A percentile compares a stretch with the other conserved stretches of the same genome.
Conservation (phyloP, 2,888 invertebrate species). For the Xanthorhoe spadicearia region DNA sequence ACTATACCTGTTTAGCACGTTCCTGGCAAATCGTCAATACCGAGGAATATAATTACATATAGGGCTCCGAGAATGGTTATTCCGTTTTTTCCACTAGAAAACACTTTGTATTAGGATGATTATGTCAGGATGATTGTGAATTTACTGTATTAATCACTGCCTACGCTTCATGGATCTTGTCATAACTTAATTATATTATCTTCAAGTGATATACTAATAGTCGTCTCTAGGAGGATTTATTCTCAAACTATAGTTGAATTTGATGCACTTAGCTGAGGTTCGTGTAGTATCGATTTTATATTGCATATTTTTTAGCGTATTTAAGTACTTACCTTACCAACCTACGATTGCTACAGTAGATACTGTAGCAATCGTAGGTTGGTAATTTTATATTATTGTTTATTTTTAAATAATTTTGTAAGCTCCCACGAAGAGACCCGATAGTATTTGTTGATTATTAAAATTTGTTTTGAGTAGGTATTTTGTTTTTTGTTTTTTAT, state of each 20-base stretch:
- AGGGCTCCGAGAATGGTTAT: background rate
- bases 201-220: background rate
- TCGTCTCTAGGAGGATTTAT: background rate
- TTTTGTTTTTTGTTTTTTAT: too few relatives aligned
- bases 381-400: too few relatives aligned
- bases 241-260: background rate
- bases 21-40: conserved; percentile 91
- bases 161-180: background rate
- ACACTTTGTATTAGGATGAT: too few relatives aligned
- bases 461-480: too few relatives aligned
- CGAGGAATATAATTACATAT: conserved; percentile 86
- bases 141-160: background rate
- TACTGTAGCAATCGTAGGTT: too few relatives aligned
- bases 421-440: too few relatives aligned
- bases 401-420: too few relatives aligned
- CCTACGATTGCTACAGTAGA: too few relatives aligned
- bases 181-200: background rate
- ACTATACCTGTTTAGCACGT: conserved; percentile 90
- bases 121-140: too few relatives aligned
- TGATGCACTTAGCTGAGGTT: background rate
- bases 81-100: background rate
- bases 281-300: background rate
- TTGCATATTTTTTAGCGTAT: background rate
- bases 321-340: background rate
- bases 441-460: too few relatives aligned